Evolutionary conservation across 2,113 vertebrate genomes (phyloP).

Genomic region (Meriones unguiculatus): DNA sequence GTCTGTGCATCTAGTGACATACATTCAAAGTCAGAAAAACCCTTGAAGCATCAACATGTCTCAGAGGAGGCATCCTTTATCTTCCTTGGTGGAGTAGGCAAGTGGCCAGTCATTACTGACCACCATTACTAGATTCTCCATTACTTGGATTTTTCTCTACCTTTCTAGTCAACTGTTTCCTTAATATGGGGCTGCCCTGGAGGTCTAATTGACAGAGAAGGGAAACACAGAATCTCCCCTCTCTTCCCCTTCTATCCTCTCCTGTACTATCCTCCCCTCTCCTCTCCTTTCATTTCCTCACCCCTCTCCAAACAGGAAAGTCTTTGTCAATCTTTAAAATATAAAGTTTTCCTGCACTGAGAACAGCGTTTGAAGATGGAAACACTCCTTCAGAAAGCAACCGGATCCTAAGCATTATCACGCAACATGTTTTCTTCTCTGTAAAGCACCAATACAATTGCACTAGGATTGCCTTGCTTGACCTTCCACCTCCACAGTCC

Average conservation of each 20-base stretch:
- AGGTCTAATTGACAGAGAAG: not conserved
- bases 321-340: slow-evolving; percentile 41
- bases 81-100: not conserved
- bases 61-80: not conserved
- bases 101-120: not conserved
- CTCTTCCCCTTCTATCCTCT: fast-evolving
- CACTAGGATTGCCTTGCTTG: not conserved
- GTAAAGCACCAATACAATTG: not conserved
- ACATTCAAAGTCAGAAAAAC: not conserved
- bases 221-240: not conserved
- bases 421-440: not conserved
- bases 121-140: not conserved
- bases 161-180: not conserved
- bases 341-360: not conserved
- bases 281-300: not conserved
- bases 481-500: not conserved
- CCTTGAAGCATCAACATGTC: not conserved
- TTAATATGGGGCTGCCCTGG: not conserved
- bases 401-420: not conserved
- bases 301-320: slow-evolving; percentile 14
- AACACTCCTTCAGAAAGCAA: slow-evolving; percentile 17
- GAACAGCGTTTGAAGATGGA: slow-evolving; percentile 40
- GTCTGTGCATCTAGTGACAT: not conserved
- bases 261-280: not conserved
- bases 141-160: not conserved